Evolutionary conservation across 2,113 vertebrate genomes (phyloP).

Genomic region (Herpetotheres cachinnans): DNA sequence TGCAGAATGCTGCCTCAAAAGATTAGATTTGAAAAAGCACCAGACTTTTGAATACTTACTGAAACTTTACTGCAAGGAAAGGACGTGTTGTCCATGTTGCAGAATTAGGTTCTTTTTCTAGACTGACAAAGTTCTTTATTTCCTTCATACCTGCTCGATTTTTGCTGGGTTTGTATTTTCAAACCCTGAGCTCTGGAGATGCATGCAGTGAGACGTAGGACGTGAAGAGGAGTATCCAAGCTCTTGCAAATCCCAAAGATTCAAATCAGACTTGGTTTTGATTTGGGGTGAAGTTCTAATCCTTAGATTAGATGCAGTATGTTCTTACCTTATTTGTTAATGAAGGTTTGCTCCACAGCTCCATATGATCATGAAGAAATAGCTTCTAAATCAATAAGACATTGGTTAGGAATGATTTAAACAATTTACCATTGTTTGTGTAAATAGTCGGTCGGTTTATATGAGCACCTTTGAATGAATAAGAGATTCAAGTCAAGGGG

Average conservation of each 20-base stretch:
- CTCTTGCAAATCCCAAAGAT: background rate
- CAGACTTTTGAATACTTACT: background rate
- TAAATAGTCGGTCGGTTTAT: background rate
- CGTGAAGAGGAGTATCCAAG: background rate
- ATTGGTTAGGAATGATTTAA: background rate
- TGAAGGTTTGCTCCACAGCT: background rate
- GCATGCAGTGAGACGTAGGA: background rate
- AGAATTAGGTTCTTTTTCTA: background rate
- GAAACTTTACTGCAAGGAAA: background rate
- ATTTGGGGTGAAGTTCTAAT: background rate
- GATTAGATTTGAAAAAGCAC: background rate
- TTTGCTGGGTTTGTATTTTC: background rate
- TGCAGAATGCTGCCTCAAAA: background rate
- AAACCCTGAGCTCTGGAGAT: background rate
- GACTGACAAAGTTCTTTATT: background rate
- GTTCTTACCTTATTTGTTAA: background rate
- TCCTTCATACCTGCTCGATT: background rate
- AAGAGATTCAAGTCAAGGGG: background rate
- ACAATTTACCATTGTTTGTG: background rate
- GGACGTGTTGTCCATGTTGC: background rate
- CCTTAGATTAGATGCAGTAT: background rate
- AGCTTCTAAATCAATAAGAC: background rate
- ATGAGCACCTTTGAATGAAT: background rate
- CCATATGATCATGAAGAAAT: background rate
- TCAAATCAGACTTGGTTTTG: background rate